Evolutionary conservation across 1,140 invertebrate genomes (phyloP).

Genomic region (Dendrolimus kikuchii): DNA sequence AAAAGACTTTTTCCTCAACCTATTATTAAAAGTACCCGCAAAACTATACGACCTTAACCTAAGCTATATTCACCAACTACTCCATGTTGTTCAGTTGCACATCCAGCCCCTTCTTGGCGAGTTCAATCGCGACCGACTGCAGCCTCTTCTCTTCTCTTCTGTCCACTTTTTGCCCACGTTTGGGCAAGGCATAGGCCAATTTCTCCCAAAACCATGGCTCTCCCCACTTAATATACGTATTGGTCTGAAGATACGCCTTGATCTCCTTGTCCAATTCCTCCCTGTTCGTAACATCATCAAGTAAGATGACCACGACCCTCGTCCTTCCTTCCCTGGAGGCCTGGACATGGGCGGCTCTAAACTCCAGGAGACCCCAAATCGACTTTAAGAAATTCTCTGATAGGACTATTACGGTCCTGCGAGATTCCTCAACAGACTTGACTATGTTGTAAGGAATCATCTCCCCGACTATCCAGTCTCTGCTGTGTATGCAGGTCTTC

Average conservation of each 20-base stretch:
- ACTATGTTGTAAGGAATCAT: constrained; percentile 10
- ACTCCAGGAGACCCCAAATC: constrained; percentile 89
- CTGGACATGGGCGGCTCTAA: constrained; percentile 82
- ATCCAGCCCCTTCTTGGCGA: too few relatives aligned
- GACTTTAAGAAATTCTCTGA: constrained; percentile 88
- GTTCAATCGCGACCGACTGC: too few relatives aligned
- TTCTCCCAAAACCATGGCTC: constrained; percentile 92
- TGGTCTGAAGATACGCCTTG: constrained; percentile 83
- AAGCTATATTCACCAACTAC: too few relatives aligned
- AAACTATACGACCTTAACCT: too few relatives aligned
- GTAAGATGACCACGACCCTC: constrained; percentile 84
- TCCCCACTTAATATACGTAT: constrained; percentile 90
- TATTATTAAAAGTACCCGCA: too few relatives aligned
- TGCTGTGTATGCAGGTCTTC: constrained; percentile 9
- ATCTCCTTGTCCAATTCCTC: constrained; percentile 82
- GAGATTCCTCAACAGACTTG: constrained; percentile 83
- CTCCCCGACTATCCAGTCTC: constrained; percentile 14
- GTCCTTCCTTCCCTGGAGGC: constrained; percentile 81
- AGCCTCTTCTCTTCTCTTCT: too few relatives aligned
- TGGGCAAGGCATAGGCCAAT: constrained; percentile 79
- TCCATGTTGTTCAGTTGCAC: too few relatives aligned
- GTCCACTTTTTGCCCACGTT: too few relatives aligned
- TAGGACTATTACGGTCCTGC: constrained; percentile 86
- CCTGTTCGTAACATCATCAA: constrained; percentile 79
- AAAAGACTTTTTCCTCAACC: too few relatives aligned